Base-by-base conservation (phyloP, 1,140 invertebrate species). In the Pseudomyrmex dendroicus region DNA sequence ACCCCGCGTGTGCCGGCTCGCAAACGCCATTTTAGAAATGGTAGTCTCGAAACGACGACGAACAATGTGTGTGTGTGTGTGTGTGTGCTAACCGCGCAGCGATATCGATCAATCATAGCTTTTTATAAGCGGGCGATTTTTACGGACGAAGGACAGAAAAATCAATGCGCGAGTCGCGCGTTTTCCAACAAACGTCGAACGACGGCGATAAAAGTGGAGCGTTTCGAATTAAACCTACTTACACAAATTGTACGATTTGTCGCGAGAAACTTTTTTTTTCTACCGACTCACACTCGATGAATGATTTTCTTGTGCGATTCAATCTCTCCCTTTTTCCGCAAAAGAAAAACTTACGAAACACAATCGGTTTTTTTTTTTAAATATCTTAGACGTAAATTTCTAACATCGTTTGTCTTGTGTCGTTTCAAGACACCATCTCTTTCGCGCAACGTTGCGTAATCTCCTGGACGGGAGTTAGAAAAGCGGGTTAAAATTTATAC, bases 1-100 rank as follows among this genome's bases (percentile, higher is more conserved):
- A 35, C 35, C 35, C 83, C 83, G 66, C 76, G 44, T 56, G 52
- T 25, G 44, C 46, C 46, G 56, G 25, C 17, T 3, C 50, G 56
- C 52, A 20, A 87, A 84, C 86, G 82, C 83, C 86, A 88, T 88
- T 88, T 85, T 88, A 82, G 62, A 88, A 88, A 87, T 88, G 86
- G 67, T 74, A 84, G 64, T 63, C 62, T 56, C 9, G 35, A 35
- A 35, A 35, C 35, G 63, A 78, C 73, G 46, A 56, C 63, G 48
- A 7, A 17, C 15, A 22, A 56, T 35, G 12, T 35, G 35, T 52
- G 35, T 35, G 35, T 35, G 25, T 5, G 35, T 35, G 35, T 35
- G 35, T 35, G 35, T 35, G 35, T 35, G 35, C 44, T 20, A 68
- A 68, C 64, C 8, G 52, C 57, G 20, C 35, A 35, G 44, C 25